phyloP scores from a whole-genome alignment of 2,113 vertebrate genomes.

The Gobio gobio region DNA sequence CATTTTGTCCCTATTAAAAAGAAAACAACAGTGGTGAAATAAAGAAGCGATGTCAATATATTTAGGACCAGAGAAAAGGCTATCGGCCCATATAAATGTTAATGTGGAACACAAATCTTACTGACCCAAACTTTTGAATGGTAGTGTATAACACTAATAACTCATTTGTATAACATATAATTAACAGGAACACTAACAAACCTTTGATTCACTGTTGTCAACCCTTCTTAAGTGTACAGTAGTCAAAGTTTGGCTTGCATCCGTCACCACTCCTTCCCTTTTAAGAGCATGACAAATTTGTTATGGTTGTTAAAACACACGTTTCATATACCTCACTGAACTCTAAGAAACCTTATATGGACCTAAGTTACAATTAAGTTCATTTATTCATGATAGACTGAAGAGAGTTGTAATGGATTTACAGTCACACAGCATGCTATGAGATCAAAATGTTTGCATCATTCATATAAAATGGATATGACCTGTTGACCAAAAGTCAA shows the following conservation, averaged over 20 bases:
- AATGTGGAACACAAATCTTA: neutral
- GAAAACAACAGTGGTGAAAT: constrained; percentile 1
- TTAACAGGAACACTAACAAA: constrained; percentile 18
- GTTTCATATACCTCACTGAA: neutral
- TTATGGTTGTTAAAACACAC: neutral
- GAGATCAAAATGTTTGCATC: neutral
- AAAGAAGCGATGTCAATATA: neutral
- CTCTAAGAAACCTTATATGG: constrained; percentile 30
- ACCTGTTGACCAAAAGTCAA: neutral
- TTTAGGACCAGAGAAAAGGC: neutral
- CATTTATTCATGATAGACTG: constrained; percentile 18
- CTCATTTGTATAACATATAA: no score
- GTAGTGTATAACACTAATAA: neutral
- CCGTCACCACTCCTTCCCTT: constrained; percentile 33
- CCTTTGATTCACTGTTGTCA: constrained; percentile 47
- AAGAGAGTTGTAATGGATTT: neutral
- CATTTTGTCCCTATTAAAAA: constrained; percentile 47
- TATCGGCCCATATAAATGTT: neutral
- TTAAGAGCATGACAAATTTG: neutral
- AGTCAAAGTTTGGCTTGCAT: constrained; percentile 18
- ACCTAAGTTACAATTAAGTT: neutral
- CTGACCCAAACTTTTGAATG: neutral
- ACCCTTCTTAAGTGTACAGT: constrained; percentile 14
- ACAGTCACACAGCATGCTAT: neutral
- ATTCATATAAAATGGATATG: constrained; percentile 27